Evolutionary conservation across 1,140 invertebrate species (phyloP), one percentile per base, ranked within the genome.

Genomic region (Pomacea maculata): DNA sequence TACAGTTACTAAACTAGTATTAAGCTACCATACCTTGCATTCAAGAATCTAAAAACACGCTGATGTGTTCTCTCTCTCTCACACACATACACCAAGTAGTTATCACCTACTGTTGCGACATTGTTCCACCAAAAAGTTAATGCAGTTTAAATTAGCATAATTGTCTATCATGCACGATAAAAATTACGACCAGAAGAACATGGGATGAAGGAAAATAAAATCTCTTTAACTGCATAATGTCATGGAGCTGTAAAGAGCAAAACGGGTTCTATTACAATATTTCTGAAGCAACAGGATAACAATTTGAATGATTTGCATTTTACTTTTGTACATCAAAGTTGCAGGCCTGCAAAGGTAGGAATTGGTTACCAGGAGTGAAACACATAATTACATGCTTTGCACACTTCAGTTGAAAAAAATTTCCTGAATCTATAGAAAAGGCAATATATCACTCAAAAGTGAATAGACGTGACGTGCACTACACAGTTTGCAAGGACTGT

Each of bases 31-130:
- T 63, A 68, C 29, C 34, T 15, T 65, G 63, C 45, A 68, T 63
- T 29, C 21, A 67, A 34, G 6, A 54, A 71, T 17, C 5, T 65
- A 57, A 63, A 70, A 45, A 29, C 61, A 52, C 64, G 5, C 19
- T 6, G 17, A 70, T 52, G 63, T 71, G 64, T 54, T 75, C 79
- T 52, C 21, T 14, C 72, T 75, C 79, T 52, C 21, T 14, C 72
- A 76, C 55, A 61, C 63, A 64, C 75, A 63, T 57, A 64, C 75
- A 61, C 55, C 34, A 45, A 25, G 34, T 45, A 45, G 34, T 45
- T 45, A 45, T 11, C 21, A 64, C 55, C 57, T 57, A 61, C 63
- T 15, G 71, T n/a, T 15, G 71, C 3, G n/a, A 5, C 29, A n/a
- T 72, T 6, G 34, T 45, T 45, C 34, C 34, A 45, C 34, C 0